These are phyloP conservation scores for Eremophila alpestris DNA, from an alignment of 2,797 vertebrate genomes.

Conservation along the genomic window DNA sequence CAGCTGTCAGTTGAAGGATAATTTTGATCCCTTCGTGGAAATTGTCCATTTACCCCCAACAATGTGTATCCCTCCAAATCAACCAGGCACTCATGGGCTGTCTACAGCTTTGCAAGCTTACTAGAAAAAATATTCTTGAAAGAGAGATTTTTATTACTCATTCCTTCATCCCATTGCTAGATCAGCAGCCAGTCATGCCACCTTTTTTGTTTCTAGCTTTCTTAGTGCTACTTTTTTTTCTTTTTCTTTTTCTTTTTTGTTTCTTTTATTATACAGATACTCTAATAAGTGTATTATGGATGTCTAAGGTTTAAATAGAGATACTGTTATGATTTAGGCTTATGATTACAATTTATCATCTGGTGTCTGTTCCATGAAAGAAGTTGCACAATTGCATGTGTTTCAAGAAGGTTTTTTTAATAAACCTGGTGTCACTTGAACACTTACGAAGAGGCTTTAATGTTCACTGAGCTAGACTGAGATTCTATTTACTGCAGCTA, in stretches of 20 bases:
- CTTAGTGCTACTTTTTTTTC: background rate
- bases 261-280: background rate
- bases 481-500: background rate
- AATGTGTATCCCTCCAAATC: background rate
- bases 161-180: background rate
- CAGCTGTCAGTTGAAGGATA: background rate
- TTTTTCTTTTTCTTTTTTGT: background rate
- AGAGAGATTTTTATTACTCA: background rate
- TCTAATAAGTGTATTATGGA: background rate
- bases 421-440: background rate
- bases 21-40: background rate
- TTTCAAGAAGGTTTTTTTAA: background rate
- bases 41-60: background rate
- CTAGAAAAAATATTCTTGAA: background rate
- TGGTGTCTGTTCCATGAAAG: background rate
- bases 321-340: background rate
- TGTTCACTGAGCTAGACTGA: background rate
- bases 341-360: background rate
- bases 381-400: background rate
- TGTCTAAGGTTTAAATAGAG: background rate
- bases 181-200: background rate
- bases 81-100: background rate
- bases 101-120: background rate
- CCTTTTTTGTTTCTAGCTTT: background rate
- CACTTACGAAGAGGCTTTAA: background rate